Base-by-base conservation (phyloP, 2,113 vertebrate genomes). In the Forbesichthys papilliferus region DNA sequence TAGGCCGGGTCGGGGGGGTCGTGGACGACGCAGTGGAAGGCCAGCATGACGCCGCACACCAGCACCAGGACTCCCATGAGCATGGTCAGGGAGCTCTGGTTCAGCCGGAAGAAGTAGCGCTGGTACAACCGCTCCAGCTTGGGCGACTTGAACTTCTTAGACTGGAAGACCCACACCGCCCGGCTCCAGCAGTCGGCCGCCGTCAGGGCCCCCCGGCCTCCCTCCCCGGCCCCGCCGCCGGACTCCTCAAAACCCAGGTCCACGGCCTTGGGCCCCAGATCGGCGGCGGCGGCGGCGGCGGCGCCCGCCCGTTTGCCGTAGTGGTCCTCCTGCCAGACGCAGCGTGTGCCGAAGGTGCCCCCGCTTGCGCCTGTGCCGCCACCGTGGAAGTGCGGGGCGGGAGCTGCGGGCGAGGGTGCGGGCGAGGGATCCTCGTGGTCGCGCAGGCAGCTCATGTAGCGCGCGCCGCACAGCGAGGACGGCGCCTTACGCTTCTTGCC, bases 91-190 rank as follows among this genome's bases (percentile, higher is more conserved):
- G 96, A 97, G 89, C 96, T 98, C 95, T 98, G 98, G 93, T 99
- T 98, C 91, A 99, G 96, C 79, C 98, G 93, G 89, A 99, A 98
- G 90, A 98, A 98, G 91, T 99, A 99, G 61, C 97, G 95, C 84
- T 99, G 98, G 90, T 99, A 99, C 3, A 99, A 93, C 0, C 95
- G 93, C 90, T 99, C 98, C 90, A 99, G 91, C 80, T 99, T 99
- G 84, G 93, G 80, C 0, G 98, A 98, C 73, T 93, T 95, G 89
- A 99, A 99, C 56, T 94, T 96, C 82, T 98, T 98, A n/a, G 97
- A 98, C 76, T 94, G 95, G 87, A 99, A 98, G 78, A 98, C 93
- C 76, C 89, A 93, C 27, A 86, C 82, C 0, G 98, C 67, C 0
- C 88, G 88, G 53, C 36, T 87, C 92, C 96, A 93, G 76, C 94